These are phyloP conservation scores for Carposina sasakii DNA, from an alignment of 1,140 invertebrate species.

Conservation along the genomic window DNA sequence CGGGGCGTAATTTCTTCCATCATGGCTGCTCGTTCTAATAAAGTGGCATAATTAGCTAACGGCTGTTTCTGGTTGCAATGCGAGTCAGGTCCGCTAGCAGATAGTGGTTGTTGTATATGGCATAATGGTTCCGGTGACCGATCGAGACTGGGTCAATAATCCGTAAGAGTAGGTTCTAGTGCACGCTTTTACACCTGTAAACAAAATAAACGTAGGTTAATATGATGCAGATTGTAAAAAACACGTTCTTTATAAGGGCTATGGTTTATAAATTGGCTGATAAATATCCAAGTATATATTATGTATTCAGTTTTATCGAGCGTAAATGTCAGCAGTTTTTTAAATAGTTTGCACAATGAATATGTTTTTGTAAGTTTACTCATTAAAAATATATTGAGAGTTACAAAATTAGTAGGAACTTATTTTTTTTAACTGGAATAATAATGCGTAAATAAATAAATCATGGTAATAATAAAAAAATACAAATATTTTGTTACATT, in stretches of 20 bases:
- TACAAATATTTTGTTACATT: too few relatives aligned
- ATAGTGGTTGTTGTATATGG: slow-evolving; percentile 58
- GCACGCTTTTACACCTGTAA: slow-evolving; percentile 54
- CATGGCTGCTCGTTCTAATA: slow-evolving; percentile 44
- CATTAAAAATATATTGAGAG: too few relatives aligned
- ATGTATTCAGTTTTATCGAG: too few relatives aligned
- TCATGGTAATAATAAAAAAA: too few relatives aligned
- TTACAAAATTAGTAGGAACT: too few relatives aligned
- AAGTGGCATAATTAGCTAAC: slow-evolving; percentile 61
- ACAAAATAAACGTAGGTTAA: slow-evolving; percentile 31
- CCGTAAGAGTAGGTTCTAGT: slow-evolving; percentile 41
- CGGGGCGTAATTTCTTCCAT: slow-evolving; percentile 62
- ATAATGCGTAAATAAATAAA: too few relatives aligned
- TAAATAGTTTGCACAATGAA: too few relatives aligned
- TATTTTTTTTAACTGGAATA: too few relatives aligned
- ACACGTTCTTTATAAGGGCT: slow-evolving; percentile 24
- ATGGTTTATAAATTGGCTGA: too few relatives aligned
- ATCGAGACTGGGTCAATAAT: slow-evolving; percentile 57
- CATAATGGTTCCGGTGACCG: slow-evolving; percentile 64
- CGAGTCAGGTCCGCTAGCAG: slow-evolving; percentile 52
- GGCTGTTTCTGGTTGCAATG: slow-evolving; percentile 47
- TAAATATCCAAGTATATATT: too few relatives aligned
- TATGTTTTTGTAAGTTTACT: too few relatives aligned
- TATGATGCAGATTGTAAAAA: slow-evolving; percentile 15
- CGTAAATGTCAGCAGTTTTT: too few relatives aligned